Evolutionary conservation across 1,140 invertebrate genomes (phyloP).

Genomic region (Aphis craccivora): DNA sequence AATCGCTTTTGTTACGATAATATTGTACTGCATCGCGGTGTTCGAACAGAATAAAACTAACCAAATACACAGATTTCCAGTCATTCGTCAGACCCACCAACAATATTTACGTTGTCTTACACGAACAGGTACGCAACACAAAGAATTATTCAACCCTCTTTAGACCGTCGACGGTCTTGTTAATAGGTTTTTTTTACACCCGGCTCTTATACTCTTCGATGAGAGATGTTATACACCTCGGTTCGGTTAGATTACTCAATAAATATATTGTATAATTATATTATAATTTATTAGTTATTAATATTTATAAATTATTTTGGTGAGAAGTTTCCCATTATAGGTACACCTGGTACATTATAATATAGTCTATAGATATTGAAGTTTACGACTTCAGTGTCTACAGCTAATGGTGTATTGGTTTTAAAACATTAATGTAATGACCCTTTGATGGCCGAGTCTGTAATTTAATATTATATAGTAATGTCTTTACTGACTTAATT

Average conservation of each 20-base stretch:
- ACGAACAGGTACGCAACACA: constrained; percentile 21
- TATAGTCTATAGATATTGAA: background rate
- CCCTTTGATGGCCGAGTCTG: background rate
- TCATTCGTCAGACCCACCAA: no score
- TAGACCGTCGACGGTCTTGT: background rate
- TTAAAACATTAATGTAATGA: background rate
- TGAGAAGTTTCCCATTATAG: background rate
- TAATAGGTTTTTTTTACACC: background rate
- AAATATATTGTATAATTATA: background rate
- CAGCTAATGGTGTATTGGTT: background rate
- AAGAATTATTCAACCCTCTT: background rate
- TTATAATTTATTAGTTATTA: background rate
- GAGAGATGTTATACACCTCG: no score
- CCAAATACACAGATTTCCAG: background rate
- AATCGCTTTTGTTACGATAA: background rate
- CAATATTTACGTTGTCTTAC: background rate
- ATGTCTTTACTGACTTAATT: background rate
- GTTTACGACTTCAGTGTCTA: background rate
- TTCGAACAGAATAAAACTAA: background rate
- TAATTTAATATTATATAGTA: background rate
- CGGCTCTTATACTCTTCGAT: background rate
- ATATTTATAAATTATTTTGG: background rate
- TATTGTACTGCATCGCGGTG: background rate
- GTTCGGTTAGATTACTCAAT: background rate
- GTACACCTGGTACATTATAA: background rate